Percentiles rank a stretch among this genome's conserved stretches.
Conservation (phyloP, 2,888 invertebrate genomes). For the Saturnia pavonia region DNA sequence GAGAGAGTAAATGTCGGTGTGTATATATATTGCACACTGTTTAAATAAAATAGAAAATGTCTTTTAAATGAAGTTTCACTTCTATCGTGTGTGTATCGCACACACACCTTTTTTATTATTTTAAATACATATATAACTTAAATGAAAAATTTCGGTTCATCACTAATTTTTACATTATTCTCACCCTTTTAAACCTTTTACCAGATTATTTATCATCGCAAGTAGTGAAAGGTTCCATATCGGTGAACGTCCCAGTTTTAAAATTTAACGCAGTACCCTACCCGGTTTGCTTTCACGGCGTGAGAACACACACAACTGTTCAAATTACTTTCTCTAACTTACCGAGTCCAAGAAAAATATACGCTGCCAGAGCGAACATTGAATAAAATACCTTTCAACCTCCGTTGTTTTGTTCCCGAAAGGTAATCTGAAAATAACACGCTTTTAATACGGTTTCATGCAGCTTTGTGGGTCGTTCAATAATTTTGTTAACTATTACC, state of each 20-base stretch:
- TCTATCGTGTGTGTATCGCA: no score
- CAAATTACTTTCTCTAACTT: conserved; percentile 62
- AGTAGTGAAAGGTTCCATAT: conserved; percentile 19
- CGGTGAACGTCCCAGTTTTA: conserved; percentile 41
- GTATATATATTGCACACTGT: no score
- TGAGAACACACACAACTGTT: conserved; percentile 70
- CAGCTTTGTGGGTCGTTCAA: conserved; percentile 7
- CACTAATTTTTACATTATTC: background rate
- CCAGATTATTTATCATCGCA: conserved; percentile 11
- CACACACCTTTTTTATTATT: no score
- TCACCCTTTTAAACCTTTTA: background rate
- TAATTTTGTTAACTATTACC: conserved; percentile 19
- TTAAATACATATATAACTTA: no score
- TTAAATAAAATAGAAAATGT: no score
- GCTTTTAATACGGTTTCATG: conserved; percentile 27
- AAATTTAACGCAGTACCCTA: conserved; percentile 43
- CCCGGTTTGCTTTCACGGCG: conserved; percentile 41
- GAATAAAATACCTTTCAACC: conserved; percentile 61
- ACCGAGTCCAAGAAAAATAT: conserved; percentile 53
- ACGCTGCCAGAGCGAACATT: conserved; percentile 34
- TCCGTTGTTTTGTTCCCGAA: conserved; percentile 35
- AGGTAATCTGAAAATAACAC: conserved; percentile 42
- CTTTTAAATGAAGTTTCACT: no score
- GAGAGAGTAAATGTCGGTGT: no score
- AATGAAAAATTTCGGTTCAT: background rate